Conservation (phyloP, 2,113 vertebrate species). For the Sus scrofa region DNA sequence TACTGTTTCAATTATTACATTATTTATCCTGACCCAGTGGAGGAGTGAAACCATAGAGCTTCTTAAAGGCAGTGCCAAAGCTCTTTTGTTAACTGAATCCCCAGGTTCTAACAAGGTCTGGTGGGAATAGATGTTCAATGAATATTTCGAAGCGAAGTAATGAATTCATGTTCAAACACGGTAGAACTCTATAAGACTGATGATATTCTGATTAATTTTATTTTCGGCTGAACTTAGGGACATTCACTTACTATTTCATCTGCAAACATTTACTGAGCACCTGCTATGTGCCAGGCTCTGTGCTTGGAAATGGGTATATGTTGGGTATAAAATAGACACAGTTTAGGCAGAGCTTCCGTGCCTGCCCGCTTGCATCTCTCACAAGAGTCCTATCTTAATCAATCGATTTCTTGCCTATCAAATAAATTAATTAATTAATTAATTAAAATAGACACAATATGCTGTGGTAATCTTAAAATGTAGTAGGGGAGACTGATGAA, state of each 20-base stretch:
- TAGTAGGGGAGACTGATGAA: not conserved
- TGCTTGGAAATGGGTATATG: not conserved
- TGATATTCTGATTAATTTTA: not conserved
- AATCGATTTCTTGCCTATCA: no score
- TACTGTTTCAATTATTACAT: not conserved
- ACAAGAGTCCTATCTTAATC: no score
- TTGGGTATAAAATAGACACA: not conserved
- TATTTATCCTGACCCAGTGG: not conserved
- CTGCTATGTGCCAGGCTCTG: not conserved
- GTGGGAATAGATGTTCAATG: not conserved
- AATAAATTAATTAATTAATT: no score
- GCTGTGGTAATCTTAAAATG: not conserved
- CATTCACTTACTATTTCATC: not conserved
- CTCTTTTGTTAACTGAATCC: not conserved
- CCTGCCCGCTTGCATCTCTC: no score
- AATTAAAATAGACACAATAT: no score
- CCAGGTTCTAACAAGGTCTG: not conserved
- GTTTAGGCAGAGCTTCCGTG: no score
- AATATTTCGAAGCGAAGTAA: not conserved
- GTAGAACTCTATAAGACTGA: not conserved
- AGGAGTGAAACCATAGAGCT: not conserved
- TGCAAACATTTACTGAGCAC: not conserved
- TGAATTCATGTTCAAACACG: not conserved
- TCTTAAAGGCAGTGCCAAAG: no score
- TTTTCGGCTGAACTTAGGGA: not conserved